Percentiles rank a stretch among this genome's conserved stretches.
phyloP scores from a whole-genome alignment of 2,797 vertebrate species.

The Australoheros facetus region DNA sequence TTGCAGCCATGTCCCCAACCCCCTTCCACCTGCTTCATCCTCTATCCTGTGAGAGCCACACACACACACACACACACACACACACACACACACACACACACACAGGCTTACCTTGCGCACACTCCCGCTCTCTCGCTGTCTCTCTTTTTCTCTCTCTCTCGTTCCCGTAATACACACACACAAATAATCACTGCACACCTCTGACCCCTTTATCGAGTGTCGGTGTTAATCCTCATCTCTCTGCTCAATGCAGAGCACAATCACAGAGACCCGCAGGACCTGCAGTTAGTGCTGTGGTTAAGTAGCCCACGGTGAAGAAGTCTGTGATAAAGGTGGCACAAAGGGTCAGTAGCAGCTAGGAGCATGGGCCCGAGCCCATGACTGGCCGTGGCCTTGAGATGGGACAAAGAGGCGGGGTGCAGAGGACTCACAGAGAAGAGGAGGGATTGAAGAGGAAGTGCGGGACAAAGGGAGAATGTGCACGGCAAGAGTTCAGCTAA shows the following conservation, averaged over 20 bases:
- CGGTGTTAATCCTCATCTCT: slow-evolving; percentile 83
- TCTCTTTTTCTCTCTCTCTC: slow-evolving; percentile 55
- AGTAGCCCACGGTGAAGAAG: slow-evolving; percentile 79
- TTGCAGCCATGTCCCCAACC: slow-evolving; percentile 79
- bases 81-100: slow-evolving; percentile 44
- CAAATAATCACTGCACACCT: slow-evolving; percentile 83
- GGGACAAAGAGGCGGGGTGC: slow-evolving; percentile 63
- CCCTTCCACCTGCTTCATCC: slow-evolving; percentile 72
- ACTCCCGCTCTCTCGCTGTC: slow-evolving; percentile 19
- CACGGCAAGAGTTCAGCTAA: slow-evolving; percentile 46
- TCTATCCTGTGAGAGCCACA: slow-evolving; percentile 65
- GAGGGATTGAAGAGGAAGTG: slow-evolving; percentile 58
- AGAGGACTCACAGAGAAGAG: slow-evolving; percentile 42
- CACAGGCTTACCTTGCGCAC: slow-evolving; percentile 49
- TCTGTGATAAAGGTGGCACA: slow-evolving; percentile 80
- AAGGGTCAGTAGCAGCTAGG: slow-evolving; percentile 75
- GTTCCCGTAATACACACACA: slow-evolving; percentile 71
- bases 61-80: slow-evolving; percentile 61
- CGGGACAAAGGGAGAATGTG: slow-evolving; percentile 57
- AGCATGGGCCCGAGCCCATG: slow-evolving; percentile 58
- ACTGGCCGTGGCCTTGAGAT: slow-evolving; percentile 67
- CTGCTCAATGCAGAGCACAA: slow-evolving; percentile 80
- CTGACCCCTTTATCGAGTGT: slow-evolving; percentile 85
- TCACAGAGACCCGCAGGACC: slow-evolving; percentile 80
- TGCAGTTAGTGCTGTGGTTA: slow-evolving; percentile 79